Evolutionary conservation across 53 echinoderm and acorn worm genomes (phyloP), one percentile per base, ranked within the genome.

Genomic region (Luidia sarsii): DNA sequence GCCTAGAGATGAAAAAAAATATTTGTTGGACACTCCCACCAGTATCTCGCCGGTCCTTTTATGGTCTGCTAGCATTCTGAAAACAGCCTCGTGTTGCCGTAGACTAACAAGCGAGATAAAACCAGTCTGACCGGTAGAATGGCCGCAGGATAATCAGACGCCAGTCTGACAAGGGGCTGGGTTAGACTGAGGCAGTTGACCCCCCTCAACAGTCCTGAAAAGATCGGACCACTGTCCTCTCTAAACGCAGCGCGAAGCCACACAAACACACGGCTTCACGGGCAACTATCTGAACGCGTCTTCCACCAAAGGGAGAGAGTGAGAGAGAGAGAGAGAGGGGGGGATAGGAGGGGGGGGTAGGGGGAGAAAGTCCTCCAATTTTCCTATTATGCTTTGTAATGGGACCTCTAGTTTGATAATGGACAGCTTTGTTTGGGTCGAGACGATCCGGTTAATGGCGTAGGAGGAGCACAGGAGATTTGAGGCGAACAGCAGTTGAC

Each of bases 331-430:
- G n/a, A n/a, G n/a, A n/a, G n/a, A n/a, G n/a, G n/a, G n/a, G n/a
- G n/a, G n/a, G n/a, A n/a, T 5, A 28, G 18, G 68, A 68, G 48
- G 49, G 49, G 27, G 31, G 48, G 0, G 21, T 68, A 14, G 15
- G 48, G 27, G 27, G 79, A 61, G 41, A 41, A 46, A 18, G 23
- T 20, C 34, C 30, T 16, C 33, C 71, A 15, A 36, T 52, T 21
- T 41, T 9, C 71, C 46, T 68, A 71, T 80, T 80, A 79, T 61
- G 72, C 37, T 85, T 88, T 18, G 81, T 83, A 68, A 85, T 89
- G 80, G 88, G 89, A 68, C 67, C 46, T 68, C 57, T 82, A 92
- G 89, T 92, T 85, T 85, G 89, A 85, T 86, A 80, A 86, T 83
- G 34, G n/a, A 0, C 23, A 38, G 71, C 57, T 72, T 72, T 72